Conservation (phyloP, 2,888 invertebrate species). For the Parnassius apollo region DNA sequence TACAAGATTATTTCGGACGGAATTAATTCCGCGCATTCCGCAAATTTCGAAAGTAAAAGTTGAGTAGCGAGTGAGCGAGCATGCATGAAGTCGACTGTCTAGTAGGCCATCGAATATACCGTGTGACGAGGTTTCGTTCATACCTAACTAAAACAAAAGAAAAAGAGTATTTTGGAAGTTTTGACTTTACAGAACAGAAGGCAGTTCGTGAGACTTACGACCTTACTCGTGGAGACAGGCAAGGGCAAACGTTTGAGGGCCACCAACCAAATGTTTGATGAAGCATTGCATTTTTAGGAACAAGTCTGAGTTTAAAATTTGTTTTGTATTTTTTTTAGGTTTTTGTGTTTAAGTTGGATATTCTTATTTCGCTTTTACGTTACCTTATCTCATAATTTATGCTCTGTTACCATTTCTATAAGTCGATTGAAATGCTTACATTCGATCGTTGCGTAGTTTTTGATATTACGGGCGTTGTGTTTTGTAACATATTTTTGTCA, state of each 20-base stretch:
- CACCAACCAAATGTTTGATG: slow-evolving; percentile 53
- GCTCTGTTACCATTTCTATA: slow-evolving; percentile 67
- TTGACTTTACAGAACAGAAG: slow-evolving; percentile 33
- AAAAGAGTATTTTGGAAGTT: slow-evolving; percentile 34
- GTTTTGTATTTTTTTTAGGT: slow-evolving; percentile 55
- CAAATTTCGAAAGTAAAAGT: slow-evolving; percentile 49
- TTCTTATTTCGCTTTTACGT: slow-evolving; percentile 42
- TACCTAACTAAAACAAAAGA: slow-evolving; percentile 39
- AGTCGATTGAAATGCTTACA: slow-evolving; percentile 39
- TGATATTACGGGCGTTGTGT: slow-evolving; percentile 42
- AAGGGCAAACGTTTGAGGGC: slow-evolving; percentile 53
- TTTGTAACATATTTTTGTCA: slow-evolving; percentile 31
- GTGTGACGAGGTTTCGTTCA: slow-evolving; percentile 36
- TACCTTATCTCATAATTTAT: slow-evolving; percentile 59
- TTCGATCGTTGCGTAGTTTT: slow-evolving; percentile 33
- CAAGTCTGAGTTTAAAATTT: slow-evolving; percentile 63
- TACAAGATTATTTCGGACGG: slow-evolving; percentile 26
- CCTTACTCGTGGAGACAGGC: slow-evolving; percentile 39
- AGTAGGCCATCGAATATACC: slow-evolving; percentile 41
- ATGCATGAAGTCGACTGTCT: slow-evolving; percentile 22
- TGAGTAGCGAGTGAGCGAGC: slow-evolving; percentile 38
- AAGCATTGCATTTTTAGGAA: slow-evolving; percentile 56
- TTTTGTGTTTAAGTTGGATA: slow-evolving; percentile 54
- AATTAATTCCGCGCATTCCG: slow-evolving; percentile 36
- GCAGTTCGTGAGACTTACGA: slow-evolving; percentile 37